Percentiles rank a stretch among this genome's conserved stretches.
Conservation (phyloP, 2,113 vertebrate genomes). For the Nymphicus hollandicus region DNA sequence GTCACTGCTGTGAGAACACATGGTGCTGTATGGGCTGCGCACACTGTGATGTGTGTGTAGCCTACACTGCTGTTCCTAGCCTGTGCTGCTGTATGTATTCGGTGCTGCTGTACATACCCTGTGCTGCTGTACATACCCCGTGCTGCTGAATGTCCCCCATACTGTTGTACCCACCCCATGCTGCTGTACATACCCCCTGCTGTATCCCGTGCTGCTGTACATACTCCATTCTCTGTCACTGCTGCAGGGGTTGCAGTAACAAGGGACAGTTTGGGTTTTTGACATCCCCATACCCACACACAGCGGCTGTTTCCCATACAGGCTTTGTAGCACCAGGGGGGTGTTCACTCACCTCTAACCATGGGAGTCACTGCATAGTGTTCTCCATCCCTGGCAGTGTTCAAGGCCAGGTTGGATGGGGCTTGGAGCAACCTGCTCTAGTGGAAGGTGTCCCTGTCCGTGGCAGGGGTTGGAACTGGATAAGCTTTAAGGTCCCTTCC, state of each 20-base stretch:
- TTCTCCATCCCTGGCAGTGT: neutral
- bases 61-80: neutral
- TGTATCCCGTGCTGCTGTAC: neutral
- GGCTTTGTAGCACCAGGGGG: neutral
- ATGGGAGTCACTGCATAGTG: fast-evolving
- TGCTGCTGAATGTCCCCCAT: fast-evolving
- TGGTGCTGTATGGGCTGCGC: neutral
- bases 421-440: neutral
- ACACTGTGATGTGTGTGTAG: neutral
- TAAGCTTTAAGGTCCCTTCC: neutral
- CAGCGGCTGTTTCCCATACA: fast-evolving
- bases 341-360: neutral
- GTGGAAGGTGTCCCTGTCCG: neutral
- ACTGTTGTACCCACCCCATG: too few species aligned
- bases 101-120: too few species aligned
- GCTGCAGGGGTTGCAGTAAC: fast-evolving
- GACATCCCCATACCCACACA: fast-evolving
- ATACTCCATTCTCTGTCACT: fast-evolving
- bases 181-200: neutral
- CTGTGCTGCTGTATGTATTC: neutral
- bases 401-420: neutral
- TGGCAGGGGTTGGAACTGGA: neutral
- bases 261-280: neutral
- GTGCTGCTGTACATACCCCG: neutral
- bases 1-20: neutral